Base-by-base conservation (phyloP, 2,797 vertebrate genomes). In the Dromococcyx pavoninus region DNA sequence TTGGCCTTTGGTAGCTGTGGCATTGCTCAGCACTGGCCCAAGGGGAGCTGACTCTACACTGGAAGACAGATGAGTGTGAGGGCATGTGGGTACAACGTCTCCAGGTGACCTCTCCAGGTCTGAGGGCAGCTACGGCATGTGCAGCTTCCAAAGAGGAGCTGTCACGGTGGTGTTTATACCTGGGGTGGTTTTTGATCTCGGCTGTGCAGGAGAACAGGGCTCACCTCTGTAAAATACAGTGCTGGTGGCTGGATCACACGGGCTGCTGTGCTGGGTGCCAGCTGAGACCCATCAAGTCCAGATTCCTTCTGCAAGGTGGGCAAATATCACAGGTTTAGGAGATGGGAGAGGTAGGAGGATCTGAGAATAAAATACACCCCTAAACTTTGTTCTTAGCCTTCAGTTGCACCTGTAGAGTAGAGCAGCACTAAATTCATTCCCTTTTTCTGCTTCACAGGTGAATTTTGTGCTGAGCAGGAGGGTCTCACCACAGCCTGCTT, bases 211-310 rank as follows among this genome's bases (percentile, higher is more conserved):
- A 23, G 62, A 41, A 17, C 50, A 15, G 60, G 76, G 54, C 60
- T 88, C 13, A 1, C 54, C 27, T 46, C 6, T 1, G 19, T 5
- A 3, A 48, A 18, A 4, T 0, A 7, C 19, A 2, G 48, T 8
- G 5, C 60, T 7, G 72, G 23, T 79, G 21, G 23, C 18, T 10
- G 58, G 58, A 23, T 39, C 11, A 9, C 13, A 13, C 67, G 57
- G 46, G 13, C 6, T 15, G 54, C 58, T 60, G 76, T 32, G 28
- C 65, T 33, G 50, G 76, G 6, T 10, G 27, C 12, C 32, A 76
- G 46, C 37, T 30, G 71, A n/a, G 39, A 17, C 15, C 50, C 37
- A 16, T 17, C 11, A 25, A 7, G 33, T 9, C 19, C 28, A 21
- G 8, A 48, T 23, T 77, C 33, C 7, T 50, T 11, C 81, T 53